Percentiles rank a stretch among this genome's conserved stretches.
Evolutionary conservation across 2,888 invertebrate genomes (phyloP).

Genomic region (Limenitis camilla): DNA sequence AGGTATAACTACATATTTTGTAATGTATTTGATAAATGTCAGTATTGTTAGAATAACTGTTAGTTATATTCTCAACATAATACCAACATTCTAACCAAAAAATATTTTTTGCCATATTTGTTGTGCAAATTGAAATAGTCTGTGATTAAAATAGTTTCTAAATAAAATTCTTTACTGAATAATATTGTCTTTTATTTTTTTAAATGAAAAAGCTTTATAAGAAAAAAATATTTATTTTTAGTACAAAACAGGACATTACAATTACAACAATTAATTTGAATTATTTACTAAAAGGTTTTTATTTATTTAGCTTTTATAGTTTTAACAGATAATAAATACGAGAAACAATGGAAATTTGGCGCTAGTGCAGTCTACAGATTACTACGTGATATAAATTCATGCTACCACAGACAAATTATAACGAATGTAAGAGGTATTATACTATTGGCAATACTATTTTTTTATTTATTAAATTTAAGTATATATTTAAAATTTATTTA

Average conservation of each 20-base stretch:
- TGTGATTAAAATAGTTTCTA: conserved; percentile 16
- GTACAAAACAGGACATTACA: conserved; percentile 43
- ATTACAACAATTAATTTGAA: conserved; percentile 29
- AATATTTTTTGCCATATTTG: too few species aligned
- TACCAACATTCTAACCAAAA: too few species aligned
- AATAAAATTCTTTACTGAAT: neutral
- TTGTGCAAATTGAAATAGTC: conserved; percentile 17
- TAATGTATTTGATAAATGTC: too few species aligned
- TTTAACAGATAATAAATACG: conserved; percentile 5
- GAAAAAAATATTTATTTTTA: conserved; percentile 38
- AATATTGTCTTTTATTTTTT: neutral
- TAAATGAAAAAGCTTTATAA: neutral
- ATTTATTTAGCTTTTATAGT: neutral
- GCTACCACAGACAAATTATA: conserved; percentile 1
- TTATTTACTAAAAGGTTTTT: neutral
- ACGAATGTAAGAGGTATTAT: neutral
- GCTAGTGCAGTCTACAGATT: conserved; percentile 47
- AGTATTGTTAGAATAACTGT: too few species aligned
- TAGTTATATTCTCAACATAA: too few species aligned
- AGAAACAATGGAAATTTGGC: conserved; percentile 40
- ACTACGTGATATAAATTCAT: conserved; percentile 20
- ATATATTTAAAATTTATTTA: neutral
- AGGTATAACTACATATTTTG: too few species aligned
- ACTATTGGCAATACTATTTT: conserved; percentile 1
- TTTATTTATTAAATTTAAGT: neutral